These are phyloP conservation scores for Abrostola tripartita DNA, from an alignment of 2,888 invertebrate genomes.

Conservation along the genomic window DNA sequence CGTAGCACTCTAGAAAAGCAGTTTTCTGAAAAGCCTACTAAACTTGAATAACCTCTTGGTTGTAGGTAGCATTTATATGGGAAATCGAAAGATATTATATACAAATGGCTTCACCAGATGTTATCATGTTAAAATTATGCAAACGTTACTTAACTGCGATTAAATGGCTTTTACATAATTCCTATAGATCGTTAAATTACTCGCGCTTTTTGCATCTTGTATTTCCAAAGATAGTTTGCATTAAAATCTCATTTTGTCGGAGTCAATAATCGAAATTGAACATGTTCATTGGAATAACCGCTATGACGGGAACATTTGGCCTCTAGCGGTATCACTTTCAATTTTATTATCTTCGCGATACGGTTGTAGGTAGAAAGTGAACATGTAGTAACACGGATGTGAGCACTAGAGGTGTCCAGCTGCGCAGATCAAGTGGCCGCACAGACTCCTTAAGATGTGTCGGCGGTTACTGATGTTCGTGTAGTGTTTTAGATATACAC, in stretches of 20 bases:
- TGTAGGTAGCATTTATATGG: slow-evolving; percentile 15
- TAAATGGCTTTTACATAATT: slow-evolving; percentile 40
- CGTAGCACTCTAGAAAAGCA: slow-evolving; percentile 26
- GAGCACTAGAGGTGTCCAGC: slow-evolving; percentile 63
- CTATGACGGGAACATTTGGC: slow-evolving; percentile 45
- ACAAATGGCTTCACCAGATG: slow-evolving; percentile 26
- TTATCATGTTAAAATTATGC: slow-evolving; percentile 36
- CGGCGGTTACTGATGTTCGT: slow-evolving; percentile 43
- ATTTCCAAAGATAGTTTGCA: slow-evolving; percentile 28
- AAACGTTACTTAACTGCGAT: slow-evolving; percentile 35
- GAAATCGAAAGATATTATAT: slow-evolving; percentile 35
- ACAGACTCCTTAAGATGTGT: slow-evolving; percentile 43
- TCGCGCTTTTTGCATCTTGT: slow-evolving; percentile 27
- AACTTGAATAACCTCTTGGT: slow-evolving; percentile 11
- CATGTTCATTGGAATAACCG: slow-evolving; percentile 30
- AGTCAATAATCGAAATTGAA: slow-evolving; percentile 38
- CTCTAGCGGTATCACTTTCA: slow-evolving; percentile 62
- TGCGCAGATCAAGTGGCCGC: slow-evolving; percentile 56
- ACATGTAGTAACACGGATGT: slow-evolving; percentile 61
- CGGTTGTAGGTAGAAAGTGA: slow-evolving; percentile 70
- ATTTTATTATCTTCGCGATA: slow-evolving; percentile 63
- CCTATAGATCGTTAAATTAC: slow-evolving; percentile 20
- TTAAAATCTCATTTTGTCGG: slow-evolving; percentile 43
- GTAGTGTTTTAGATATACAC: slow-evolving; percentile 26
- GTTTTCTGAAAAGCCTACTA: slow-evolving; percentile 30